A percentile compares a stretch with the other conserved stretches of the same genome.
These are phyloP conservation scores for Aplysia californica DNA, from an alignment of 1,140 invertebrate species.

Conservation along the genomic window DNA sequence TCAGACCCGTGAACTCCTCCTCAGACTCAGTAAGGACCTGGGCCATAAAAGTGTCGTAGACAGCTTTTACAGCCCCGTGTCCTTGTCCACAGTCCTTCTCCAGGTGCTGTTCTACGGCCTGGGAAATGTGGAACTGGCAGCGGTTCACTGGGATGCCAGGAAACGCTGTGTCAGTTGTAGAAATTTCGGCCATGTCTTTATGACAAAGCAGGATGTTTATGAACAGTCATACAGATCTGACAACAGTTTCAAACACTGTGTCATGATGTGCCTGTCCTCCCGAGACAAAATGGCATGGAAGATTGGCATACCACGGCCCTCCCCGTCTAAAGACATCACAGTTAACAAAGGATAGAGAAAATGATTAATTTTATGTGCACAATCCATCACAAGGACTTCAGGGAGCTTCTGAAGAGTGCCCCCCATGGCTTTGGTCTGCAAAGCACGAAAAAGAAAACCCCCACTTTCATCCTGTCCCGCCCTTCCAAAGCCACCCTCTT, in stretches of 20 bases:
- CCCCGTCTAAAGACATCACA: background rate
- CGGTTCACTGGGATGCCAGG: background rate
- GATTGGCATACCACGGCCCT: background rate
- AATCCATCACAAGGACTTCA: background rate
- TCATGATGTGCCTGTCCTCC: background rate
- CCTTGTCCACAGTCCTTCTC: background rate
- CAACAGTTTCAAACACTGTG: background rate
- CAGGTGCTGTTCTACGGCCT: background rate
- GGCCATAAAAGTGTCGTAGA: background rate
- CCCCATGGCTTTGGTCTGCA: background rate
- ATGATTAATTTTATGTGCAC: background rate
- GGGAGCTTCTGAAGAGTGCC: background rate
- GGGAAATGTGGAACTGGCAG: slow-evolving; percentile 4
- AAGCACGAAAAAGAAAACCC: background rate
- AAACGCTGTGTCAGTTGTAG: background rate
- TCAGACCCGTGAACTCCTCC: background rate
- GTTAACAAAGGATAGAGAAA: background rate
- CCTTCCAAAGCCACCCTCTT: background rate
- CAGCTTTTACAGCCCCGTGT: background rate
- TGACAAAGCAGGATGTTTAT: background rate
- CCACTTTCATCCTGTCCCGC: background rate
- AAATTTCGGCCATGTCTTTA: slow-evolving; percentile 1
- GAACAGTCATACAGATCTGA: too few species aligned
- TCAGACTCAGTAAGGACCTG: background rate
- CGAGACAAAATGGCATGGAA: background rate